Evolutionary conservation across 2,113 vertebrate genomes (phyloP), one percentile per base, ranked within the genome.

Genomic region (Tragelaphus strepsiceros): DNA sequence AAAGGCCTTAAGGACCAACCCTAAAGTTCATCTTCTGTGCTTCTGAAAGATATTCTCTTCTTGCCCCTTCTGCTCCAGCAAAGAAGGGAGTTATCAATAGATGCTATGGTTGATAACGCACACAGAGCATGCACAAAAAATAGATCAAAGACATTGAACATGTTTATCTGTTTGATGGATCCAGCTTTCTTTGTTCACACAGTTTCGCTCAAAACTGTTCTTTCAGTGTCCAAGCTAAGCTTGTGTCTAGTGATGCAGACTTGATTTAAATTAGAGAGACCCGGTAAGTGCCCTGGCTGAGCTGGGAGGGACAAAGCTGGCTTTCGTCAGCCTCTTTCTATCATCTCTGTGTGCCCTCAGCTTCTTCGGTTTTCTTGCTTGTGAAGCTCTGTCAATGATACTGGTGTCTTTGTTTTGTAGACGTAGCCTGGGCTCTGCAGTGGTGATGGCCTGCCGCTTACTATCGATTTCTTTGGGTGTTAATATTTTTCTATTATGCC

Each of bases 401-500:
- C 78, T 46, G 82, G 9, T 61, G 87, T 96, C 32, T 94, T 98
- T 97, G 83, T 98, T 98, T 98, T 92, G 67, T 26, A 83, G 62
- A 39, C 35, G 1, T 0, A 14, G 67, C 96, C 87, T 80, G 96
- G 77, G 84, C 56, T 98, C 91, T 96, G 98, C 96, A 78, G 13
- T 85, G 59, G 58, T 86, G 53, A 67, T 35, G 32, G 83, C 49
- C 95, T 7, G 16, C 46, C 94, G 30, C 93, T 98, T 88, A 96
- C 97, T 97, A 77, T 93, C 90, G 88, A 58, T 98, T 98, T 98
- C 96, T 92, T 96, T 98, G 97, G 86, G 94, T 97, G 91, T 96
- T 96, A 98, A 98, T 97, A 96, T 88, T 94, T 98, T 98, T 97
- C 98, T 98, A 98, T 98, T 98, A 97, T 98, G 96, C 97, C 97